Conservation (phyloP, 2,113 vertebrate species). For the Pipra filicauda region DNA sequence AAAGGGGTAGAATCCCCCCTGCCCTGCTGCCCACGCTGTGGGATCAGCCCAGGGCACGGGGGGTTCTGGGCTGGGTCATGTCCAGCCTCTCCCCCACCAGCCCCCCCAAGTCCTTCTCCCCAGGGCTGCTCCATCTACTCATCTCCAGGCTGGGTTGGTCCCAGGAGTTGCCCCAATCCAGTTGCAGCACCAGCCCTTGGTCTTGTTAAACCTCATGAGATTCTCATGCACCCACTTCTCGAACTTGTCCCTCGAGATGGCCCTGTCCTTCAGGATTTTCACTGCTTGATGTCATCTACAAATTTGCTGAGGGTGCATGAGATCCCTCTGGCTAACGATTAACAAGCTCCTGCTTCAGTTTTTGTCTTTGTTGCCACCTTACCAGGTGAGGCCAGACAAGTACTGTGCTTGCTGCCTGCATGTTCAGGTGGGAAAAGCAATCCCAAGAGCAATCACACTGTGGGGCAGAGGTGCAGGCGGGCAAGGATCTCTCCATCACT, state of each 20-base stretch:
- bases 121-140: not conserved
- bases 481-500: not conserved
- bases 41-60: not conserved
- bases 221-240: not conserved
- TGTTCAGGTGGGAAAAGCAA: not conserved
- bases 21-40: not conserved
- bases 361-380: not conserved
- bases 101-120: not conserved
- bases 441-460: not conserved
- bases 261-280: not conserved
- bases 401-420: fast-evolving
- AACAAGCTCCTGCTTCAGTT: not conserved
- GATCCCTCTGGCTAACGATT: not conserved
- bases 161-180: not conserved
- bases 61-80: not conserved
- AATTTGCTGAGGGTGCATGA: not conserved
- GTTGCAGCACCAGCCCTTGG: not conserved
- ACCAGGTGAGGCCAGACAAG: not conserved
- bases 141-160: not conserved
- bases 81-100: not conserved
- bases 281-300: not conserved
- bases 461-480: fast-evolving
- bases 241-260: not conserved
- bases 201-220: not conserved
- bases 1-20: not conserved